Percentiles rank a stretch among this genome's conserved stretches.
Evolutionary conservation across 2,113 vertebrate genomes (phyloP).

Genomic region (Myodes glareolus): DNA sequence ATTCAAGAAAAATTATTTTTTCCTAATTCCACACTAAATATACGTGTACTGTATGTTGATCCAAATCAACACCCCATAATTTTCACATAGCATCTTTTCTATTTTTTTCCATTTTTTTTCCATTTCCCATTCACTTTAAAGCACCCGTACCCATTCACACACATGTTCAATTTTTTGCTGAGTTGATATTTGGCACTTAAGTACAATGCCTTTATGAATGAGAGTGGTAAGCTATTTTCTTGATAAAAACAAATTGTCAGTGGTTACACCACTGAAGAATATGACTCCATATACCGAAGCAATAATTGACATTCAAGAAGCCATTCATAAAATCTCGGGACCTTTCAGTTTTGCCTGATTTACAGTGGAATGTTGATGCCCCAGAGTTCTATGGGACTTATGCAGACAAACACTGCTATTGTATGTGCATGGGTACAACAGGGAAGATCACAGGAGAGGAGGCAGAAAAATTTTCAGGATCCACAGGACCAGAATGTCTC

Average conservation of each 20-base stretch:
- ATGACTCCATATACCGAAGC: background rate
- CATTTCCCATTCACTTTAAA: background rate
- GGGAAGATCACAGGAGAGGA: background rate
- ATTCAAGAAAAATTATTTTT: background rate
- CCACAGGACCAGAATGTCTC: background rate
- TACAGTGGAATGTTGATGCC: background rate
- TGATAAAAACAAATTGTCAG: background rate
- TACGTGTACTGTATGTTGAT: background rate
- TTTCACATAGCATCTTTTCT: background rate
- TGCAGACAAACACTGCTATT: background rate
- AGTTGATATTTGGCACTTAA: background rate
- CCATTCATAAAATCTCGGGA: too few relatives aligned
- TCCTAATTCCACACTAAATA: background rate
- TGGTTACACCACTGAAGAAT: background rate
- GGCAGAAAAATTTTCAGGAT: background rate
- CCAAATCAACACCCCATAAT: background rate
- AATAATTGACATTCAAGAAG: background rate
- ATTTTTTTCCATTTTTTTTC: background rate
- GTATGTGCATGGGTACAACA: background rate
- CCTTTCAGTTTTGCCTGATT: background rate
- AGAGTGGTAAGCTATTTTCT: background rate
- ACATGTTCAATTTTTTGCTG: background rate
- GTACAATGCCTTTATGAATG: too few relatives aligned
- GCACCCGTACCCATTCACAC: fast-evolving
- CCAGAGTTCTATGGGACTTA: background rate